Evolutionary conservation across 1,140 invertebrate genomes (phyloP), one percentile per base, ranked within the genome.

Genomic region (Heliothis subflexa): DNA sequence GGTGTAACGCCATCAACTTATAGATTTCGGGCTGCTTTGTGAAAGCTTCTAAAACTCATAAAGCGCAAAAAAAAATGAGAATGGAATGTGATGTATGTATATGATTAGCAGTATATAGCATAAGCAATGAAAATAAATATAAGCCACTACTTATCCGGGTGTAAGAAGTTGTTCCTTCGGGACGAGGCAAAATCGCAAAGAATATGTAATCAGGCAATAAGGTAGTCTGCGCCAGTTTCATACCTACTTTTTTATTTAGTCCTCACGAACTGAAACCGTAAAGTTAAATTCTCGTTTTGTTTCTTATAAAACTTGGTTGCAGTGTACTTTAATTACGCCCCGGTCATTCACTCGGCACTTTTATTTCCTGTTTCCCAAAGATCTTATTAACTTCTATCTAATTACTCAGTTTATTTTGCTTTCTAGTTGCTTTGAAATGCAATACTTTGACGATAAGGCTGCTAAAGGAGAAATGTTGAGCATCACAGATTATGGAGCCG

Each of bases 341-440:
- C 25, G 54, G 18, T 33, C 25, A 61, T 4, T 61, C 21, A 61
- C 57, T 5, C 25, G 28, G 25, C 2, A 45, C 33, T 62, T 62
- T 16, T 59, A 11, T 57, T 57, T 57, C n/a, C 21, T 57, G 54
- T 57, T 57, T 57, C 13, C 21, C 13, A 28, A 33, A 62, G 28
- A 62, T 62, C 61, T 45, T 2, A 16, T 62, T 62, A 40, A 28
- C 33, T 33, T 40, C 13, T 40, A 62, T 40, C 33, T 62, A n/a
- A 40, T 40, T 62, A 62, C 33, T 62, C 61, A 59, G 21, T 59
- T 62, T 62, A 45, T 45, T 62, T 62, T 40, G 33, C 16, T 40
- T 16, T 12, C 25, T 12, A 28, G 55, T 14, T 13, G 55, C 55
- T 14, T 59, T 59, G 21, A 59, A 21, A 12, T 55, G 18, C 10